Percentiles rank a stretch among this genome's conserved stretches.
Conservation (phyloP, 2,113 vertebrate genomes). For the Dermatemys mawii region DNA sequence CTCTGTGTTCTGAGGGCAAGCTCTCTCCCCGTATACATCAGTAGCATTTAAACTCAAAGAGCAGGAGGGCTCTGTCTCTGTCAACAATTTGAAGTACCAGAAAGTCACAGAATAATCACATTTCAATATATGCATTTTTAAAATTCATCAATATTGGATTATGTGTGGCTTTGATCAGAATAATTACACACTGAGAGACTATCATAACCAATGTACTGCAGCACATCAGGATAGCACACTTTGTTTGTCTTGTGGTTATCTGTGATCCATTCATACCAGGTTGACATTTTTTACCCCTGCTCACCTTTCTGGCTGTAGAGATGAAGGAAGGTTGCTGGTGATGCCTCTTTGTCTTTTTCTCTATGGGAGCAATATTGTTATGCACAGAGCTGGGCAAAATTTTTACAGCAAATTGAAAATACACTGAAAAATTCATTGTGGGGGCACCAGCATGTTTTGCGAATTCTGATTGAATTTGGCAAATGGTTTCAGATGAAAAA, state of each 20-base stretch:
- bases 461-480: background rate
- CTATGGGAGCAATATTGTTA: background rate
- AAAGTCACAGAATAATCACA: background rate
- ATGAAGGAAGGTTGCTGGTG: background rate
- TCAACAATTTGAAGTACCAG: rapidly evolving
- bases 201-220: background rate
- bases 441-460: background rate
- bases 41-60: background rate
- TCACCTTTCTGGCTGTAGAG: background rate
- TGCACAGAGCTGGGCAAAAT: background rate
- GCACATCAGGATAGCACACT: background rate
- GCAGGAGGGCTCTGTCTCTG: background rate
- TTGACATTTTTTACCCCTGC: background rate
- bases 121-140: background rate
- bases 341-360: background rate
- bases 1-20: background rate
- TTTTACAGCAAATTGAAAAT: background rate
- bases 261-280: background rate
- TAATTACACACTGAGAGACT: background rate
- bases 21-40: background rate
- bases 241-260: background rate
- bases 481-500: background rate
- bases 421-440: background rate
- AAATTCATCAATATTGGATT: background rate
- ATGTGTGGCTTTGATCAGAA: background rate